Evolutionary conservation across 2,888 invertebrate species (phyloP), one percentile per base, ranked within the genome.

Genomic region (Pyrgus malvae): DNA sequence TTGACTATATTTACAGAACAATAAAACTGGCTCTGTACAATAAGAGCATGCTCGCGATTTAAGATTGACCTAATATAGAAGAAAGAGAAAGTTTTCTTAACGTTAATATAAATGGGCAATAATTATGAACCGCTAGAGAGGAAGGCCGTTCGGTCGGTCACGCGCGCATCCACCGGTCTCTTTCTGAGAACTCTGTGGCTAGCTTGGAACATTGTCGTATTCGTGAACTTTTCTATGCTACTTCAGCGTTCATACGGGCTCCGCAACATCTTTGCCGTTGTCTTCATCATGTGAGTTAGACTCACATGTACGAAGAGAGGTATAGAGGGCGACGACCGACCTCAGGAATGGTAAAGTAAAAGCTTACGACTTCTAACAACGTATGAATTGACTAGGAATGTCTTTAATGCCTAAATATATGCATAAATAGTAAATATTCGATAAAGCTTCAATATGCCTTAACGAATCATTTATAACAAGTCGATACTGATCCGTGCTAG

Each of bases 71-170:
- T 64, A 72, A 67, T 73, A 78, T 75, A 70, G 69, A 56, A 59
- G 56, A 76, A 76, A 80, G 76, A 77, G 79, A 74, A 78, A 75
- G 80, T 82, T 82, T 76, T 76, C 74, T 70, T 76, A 79, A 78
- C 77, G 79, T 77, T 72, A 78, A 80, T 76, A 77, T 74, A 78
- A 78, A 78, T 54, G 46, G 38, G 51, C 37, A 55, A 48, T 80
- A 79, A 81, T 78, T 76, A 76, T 70, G 69, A 70, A 65, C 74
- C 70, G 72, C 71, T 76, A 71, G 68, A 77, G 66, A 69, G 71
- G 76, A 78, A 77, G 79, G 77, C 78, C 78, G 73, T 46, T 68
- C 68, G 61, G 67, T 69, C 60, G 73, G 76, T 80, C 80, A 83
- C 83, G 80, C 76, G 65, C 70, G 67, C 57, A 37, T 59, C 60